phyloP scores from a whole-genome alignment of 2,797 vertebrate species.

The Pogoniulus pusillus region DNA sequence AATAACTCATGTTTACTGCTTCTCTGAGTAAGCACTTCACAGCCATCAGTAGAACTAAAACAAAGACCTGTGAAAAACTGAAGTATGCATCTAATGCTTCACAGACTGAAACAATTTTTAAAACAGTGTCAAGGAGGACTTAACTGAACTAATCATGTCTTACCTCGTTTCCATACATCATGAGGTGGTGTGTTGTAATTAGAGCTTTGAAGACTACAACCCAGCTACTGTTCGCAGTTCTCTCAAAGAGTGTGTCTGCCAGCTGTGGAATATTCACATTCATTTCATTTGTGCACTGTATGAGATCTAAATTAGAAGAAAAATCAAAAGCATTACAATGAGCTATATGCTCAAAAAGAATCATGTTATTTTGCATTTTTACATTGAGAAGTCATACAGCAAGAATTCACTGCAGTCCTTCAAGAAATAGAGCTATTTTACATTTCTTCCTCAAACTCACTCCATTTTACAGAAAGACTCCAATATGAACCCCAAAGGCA shows the following conservation, averaged over 20 bases:
- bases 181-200: slow-evolving; percentile 94
- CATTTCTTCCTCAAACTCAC: not conserved
- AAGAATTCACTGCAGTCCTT: not conserved
- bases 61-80: too few species aligned
- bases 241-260: slow-evolving; percentile 88
- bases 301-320: slow-evolving; percentile 83
- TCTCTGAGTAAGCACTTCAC: too few species aligned
- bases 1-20: too few species aligned
- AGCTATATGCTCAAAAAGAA: not conserved
- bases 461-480: not conserved
- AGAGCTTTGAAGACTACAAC: slow-evolving; percentile 97
- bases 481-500: not conserved
- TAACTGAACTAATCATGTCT: slow-evolving; percentile 16
- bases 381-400: not conserved
- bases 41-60: too few species aligned
- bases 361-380: not conserved
- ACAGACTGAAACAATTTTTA: not conserved
- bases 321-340: slow-evolving; percentile 29
- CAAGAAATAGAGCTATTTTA: not conserved
- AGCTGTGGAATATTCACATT: slow-evolving; percentile 91
- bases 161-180: slow-evolving; percentile 96
- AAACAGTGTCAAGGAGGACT: not conserved
- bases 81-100: not conserved
- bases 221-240: slow-evolving; percentile 91
- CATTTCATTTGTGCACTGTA: slow-evolving; percentile 94